A percentile compares a stretch with the other conserved stretches of the same genome.
Conservation (phyloP, 2,797 vertebrate species). For the Lepidocolaptes lacrymiger region DNA sequence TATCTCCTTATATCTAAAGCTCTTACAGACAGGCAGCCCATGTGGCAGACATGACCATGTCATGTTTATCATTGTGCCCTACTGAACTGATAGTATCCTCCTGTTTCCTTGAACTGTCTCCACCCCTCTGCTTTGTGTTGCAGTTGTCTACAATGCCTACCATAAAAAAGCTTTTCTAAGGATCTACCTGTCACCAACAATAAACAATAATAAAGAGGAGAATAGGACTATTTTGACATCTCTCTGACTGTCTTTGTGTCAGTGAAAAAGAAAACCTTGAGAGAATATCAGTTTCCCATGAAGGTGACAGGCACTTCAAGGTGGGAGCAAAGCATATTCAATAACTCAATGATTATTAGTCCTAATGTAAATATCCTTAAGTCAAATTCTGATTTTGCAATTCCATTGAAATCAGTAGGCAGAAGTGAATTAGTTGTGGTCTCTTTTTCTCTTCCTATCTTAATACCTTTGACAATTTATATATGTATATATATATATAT, state of each 20-base stretch:
- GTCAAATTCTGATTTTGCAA: neutral
- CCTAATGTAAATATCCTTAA: neutral
- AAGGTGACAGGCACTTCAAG: neutral
- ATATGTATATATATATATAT: neutral
- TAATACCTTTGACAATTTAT: neutral
- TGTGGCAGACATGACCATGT: accelerated
- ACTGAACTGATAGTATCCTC: neutral
- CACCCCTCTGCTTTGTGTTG: neutral
- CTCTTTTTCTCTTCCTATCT: neutral
- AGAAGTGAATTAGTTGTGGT: neutral
- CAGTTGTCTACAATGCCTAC: neutral
- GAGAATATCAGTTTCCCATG: neutral
- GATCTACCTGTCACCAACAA: neutral
- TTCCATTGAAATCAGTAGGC: neutral
- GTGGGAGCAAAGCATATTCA: neutral
- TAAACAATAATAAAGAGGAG: neutral
- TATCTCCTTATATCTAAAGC: neutral
- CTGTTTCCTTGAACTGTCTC: neutral
- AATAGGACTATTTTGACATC: neutral
- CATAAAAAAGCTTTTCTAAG: neutral
- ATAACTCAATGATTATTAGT: neutral
- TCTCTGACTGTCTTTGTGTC: neutral
- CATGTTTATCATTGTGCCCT: neutral
- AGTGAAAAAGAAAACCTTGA: neutral
- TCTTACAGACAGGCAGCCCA: neutral